Evolutionary conservation across 1,140 invertebrate genomes (phyloP).

Genomic region (Zaprionus davidi): DNA sequence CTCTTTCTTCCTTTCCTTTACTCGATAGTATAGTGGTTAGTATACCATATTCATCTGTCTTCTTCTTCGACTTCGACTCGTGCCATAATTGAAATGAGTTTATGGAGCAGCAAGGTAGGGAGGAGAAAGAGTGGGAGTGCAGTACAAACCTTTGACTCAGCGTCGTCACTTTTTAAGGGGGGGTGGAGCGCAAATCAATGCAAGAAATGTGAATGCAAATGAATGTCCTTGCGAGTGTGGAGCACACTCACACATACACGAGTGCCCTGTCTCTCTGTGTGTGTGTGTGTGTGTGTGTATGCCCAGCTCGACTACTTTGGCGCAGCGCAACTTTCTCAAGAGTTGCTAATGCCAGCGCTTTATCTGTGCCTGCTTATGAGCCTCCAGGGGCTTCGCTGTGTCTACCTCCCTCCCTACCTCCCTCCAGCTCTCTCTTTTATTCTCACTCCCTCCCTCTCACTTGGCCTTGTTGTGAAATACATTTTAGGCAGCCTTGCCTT

Average conservation of each 20-base stretch:
- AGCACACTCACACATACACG: neutral
- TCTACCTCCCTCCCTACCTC: neutral
- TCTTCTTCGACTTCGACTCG: neutral
- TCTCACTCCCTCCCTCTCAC: neutral
- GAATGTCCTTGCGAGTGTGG: constrained; percentile 47
- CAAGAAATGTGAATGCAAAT: constrained; percentile 63
- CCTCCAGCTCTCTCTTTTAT: neutral
- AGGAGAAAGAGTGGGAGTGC: neutral
- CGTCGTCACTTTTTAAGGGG: neutral
- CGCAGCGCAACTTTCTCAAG: constrained; percentile 69
- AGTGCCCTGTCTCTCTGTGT: constrained; percentile 17
- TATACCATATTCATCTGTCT: no score
- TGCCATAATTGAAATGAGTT: constrained; percentile 40
- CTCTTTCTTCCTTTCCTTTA: neutral
- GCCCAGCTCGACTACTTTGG: constrained; percentile 50
- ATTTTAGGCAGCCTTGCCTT: constrained; percentile 53
- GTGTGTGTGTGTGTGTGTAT: constrained; percentile 11
- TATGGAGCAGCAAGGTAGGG: neutral
- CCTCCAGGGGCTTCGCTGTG: constrained; percentile 57
- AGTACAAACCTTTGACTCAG: constrained; percentile 16
- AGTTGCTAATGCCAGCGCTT: constrained; percentile 71
- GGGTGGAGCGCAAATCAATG: constrained; percentile 24
- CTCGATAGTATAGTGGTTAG: no score
- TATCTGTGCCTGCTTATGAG: constrained; percentile 71
- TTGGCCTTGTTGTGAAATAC: constrained; percentile 66